Conservation (phyloP, 2,113 vertebrate species). For the Pygoscelis adeliae region DNA sequence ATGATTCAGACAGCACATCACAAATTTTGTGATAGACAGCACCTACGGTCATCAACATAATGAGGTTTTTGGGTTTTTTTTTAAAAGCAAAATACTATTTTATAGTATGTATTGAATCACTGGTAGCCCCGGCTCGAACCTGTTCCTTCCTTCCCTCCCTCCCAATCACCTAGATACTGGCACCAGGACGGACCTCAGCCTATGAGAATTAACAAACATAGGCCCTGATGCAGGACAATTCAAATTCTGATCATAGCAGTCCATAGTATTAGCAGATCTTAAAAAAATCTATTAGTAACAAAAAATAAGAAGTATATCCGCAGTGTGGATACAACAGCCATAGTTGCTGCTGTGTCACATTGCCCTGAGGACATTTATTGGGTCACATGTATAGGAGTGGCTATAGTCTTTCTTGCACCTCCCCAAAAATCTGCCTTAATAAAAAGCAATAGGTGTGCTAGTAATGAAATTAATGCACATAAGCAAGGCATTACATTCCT, state of each 20-base stretch:
- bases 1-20: background rate
- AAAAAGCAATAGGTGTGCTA: background rate
- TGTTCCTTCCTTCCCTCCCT: background rate
- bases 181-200: background rate
- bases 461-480: background rate
- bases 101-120: background rate
- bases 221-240: background rate
- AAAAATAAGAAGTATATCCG: background rate
- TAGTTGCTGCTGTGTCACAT: background rate
- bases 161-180: background rate
- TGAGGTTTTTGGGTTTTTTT: background rate
- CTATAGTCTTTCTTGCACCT: background rate
- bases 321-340: background rate
- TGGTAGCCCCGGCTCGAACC: background rate
- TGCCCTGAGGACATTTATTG: background rate
- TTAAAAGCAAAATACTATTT: background rate
- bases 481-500: background rate
- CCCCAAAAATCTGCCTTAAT: background rate
- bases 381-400: background rate
- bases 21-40: background rate
- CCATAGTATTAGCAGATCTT: fast-evolving
- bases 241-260: background rate
- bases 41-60: background rate
- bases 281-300: background rate
- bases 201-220: background rate